Percentiles rank a stretch among this genome's conserved stretches.
These are phyloP conservation scores for Sicus ferrugineus DNA, from an alignment of 2,888 invertebrate species.

Conservation along the genomic window DNA sequence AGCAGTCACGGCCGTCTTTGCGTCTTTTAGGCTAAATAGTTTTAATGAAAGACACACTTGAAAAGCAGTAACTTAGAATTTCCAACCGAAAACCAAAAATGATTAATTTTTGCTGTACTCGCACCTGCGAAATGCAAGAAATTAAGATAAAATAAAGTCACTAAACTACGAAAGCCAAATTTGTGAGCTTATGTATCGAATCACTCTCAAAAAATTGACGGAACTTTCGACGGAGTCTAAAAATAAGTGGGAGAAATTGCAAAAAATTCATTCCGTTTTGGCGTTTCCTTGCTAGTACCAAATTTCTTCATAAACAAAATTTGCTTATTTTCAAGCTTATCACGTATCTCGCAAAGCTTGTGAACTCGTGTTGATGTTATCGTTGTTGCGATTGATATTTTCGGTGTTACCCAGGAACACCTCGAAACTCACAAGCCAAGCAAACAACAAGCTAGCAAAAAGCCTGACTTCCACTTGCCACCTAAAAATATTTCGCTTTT, in stretches of 20 bases:
- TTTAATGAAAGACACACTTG: background rate
- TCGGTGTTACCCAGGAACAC: too few species aligned
- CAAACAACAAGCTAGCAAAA: background rate
- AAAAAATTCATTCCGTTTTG: too few species aligned
- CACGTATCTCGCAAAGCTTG: too few species aligned
- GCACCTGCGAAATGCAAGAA: background rate
- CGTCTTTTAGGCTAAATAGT: background rate
- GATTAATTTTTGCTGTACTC: background rate
- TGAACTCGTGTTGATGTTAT: too few species aligned
- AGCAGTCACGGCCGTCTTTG: background rate
- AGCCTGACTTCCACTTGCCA: background rate
- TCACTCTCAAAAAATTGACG: too few species aligned
- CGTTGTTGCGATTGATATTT: background rate
- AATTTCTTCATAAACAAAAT: too few species aligned
- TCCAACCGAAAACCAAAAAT: background rate
- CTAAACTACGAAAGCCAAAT: background rate
- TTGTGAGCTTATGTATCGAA: too few species aligned
- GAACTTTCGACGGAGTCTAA: too few species aligned
- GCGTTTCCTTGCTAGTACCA: too few species aligned
- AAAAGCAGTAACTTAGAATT: background rate
- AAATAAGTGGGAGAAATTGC: too few species aligned
- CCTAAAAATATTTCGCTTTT: background rate
- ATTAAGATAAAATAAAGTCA: background rate
- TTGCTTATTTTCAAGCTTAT: background rate
- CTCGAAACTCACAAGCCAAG: background rate